These are phyloP conservation scores for Tamandua tetradactyla DNA, from an alignment of 2,797 vertebrate species.

Conservation along the genomic window DNA sequence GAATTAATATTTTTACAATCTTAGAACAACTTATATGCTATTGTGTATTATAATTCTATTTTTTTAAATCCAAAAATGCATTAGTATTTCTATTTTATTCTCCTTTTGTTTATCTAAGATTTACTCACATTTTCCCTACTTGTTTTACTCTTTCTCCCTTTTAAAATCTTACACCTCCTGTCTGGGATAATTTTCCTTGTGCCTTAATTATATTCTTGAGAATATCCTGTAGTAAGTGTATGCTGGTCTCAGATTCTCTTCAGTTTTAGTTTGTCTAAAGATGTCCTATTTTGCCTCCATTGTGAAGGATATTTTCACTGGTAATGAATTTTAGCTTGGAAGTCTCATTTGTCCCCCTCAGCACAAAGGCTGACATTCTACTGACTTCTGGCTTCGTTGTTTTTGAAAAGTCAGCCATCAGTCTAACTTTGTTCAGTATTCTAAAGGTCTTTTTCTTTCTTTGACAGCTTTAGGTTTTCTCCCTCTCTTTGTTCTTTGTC, in stretches of 20 bases:
- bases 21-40: slow-evolving; percentile 29
- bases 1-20: slow-evolving; percentile 44
- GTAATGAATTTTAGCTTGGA: not conserved
- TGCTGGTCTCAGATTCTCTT: not conserved
- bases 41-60: not conserved
- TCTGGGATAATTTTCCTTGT: slow-evolving; percentile 46
- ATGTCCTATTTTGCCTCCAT: not conserved
- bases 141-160: not conserved
- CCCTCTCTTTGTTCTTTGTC: not conserved
- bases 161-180: not conserved
- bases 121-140: not conserved
- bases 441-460: not conserved
- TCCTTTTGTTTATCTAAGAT: not conserved
- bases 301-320: slow-evolving; percentile 12
- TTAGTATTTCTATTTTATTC: not conserved
- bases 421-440: not conserved
- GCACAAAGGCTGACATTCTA: not conserved
- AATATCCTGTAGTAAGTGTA: not conserved
- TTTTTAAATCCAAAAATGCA: not conserved
- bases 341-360: not conserved
- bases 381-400: not conserved
- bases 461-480: not conserved
- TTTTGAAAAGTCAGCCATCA: not conserved
- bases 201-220: not conserved
- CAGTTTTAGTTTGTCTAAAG: slow-evolving; percentile 43